phyloP scores from a whole-genome alignment of 2,888 invertebrate species.

The Endomychus coccineus region DNA sequence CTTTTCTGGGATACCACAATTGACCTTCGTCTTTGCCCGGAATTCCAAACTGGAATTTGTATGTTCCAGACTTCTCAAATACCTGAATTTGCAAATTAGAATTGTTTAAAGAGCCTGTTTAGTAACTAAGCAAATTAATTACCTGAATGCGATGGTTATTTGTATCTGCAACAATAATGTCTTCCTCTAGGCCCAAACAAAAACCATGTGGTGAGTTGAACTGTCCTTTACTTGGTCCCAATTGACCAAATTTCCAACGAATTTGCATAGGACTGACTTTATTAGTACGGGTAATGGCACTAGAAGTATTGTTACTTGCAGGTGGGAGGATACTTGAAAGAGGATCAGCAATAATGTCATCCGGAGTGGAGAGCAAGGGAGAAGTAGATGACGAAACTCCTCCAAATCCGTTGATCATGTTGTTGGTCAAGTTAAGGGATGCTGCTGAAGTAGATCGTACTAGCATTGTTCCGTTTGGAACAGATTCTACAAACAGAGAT shows the following conservation, averaged over 20 bases:
- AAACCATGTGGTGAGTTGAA: conserved; percentile 97
- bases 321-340: conserved; percentile 49
- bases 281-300: conserved; percentile 52
- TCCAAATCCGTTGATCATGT: conserved; percentile 50
- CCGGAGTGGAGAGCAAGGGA: conserved; percentile 50
- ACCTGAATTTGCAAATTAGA: conserved; percentile 49
- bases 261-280: conserved; percentile 83
- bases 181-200: conserved; percentile 89
- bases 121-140: not conserved
- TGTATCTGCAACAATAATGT: conserved; percentile 93
- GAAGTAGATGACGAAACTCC: conserved; percentile 55
- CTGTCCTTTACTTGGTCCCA: conserved; percentile 88
- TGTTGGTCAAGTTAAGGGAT: conserved; percentile 46
- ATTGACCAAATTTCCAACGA: conserved; percentile 86
- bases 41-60: conserved; percentile 90
- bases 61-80: conserved; percentile 88
- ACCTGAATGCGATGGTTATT: conserved; percentile 94
- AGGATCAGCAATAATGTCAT: conserved; percentile 45
- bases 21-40: conserved; percentile 95
- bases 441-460: conserved; percentile 55
- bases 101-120: not conserved
- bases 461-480: conserved; percentile 46
- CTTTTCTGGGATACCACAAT: conserved; percentile 94
- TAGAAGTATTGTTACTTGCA: conserved; percentile 42
- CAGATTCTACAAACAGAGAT: conserved; percentile 35